Conservation (phyloP, 2,797 vertebrate genomes). For the Poeciliopsis infans region DNA sequence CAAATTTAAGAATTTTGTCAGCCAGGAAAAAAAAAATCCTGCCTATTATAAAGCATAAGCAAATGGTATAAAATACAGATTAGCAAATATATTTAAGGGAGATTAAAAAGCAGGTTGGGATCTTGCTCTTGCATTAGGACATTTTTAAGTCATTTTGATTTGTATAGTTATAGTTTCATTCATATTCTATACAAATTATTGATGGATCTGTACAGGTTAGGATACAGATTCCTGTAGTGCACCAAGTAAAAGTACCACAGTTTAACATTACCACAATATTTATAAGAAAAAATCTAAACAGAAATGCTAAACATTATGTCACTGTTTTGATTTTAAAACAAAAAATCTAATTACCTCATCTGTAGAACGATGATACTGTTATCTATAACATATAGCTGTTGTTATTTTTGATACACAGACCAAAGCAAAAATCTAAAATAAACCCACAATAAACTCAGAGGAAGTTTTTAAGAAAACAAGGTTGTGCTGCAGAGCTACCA, state of each 20-base stretch:
- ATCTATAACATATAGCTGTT: background rate
- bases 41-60: constrained; percentile 19
- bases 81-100: background rate
- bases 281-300: background rate
- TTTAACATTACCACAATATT: background rate
- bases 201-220: background rate
- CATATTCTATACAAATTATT: background rate
- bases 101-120: background rate
- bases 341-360: background rate
- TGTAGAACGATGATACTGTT: background rate
- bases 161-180: background rate
- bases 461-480: background rate
- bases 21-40: constrained; percentile 3
- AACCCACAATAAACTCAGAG: background rate
- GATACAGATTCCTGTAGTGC: background rate
- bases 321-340: background rate
- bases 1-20: constrained; percentile 33
- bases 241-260: background rate
- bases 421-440: background rate
- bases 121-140: background rate
- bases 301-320: background rate
- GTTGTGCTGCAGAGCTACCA: background rate
- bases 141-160: background rate
- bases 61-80: background rate
- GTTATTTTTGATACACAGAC: background rate